These are phyloP conservation scores for Bubalus kerabau DNA, from an alignment of 2,113 vertebrate species.

Conservation along the genomic window DNA sequence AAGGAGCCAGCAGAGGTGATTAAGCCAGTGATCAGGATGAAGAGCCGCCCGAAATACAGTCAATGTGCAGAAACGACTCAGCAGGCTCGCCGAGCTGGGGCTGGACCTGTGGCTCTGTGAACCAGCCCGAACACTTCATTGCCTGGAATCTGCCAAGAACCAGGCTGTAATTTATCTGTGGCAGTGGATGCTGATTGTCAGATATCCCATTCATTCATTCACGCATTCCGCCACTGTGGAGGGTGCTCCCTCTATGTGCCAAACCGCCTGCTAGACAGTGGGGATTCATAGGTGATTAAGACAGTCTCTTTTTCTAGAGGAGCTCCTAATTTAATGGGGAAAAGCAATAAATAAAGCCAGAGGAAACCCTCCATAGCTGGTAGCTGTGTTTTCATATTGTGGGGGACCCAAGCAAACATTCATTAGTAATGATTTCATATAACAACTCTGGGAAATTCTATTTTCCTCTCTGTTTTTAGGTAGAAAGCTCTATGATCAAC, in stretches of 20 bases:
- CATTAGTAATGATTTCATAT: neutral
- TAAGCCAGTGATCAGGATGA: slow-evolving; percentile 39
- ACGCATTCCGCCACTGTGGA: neutral
- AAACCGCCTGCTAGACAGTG: neutral
- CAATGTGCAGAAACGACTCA: neutral
- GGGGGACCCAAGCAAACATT: neutral
- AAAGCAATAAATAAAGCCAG: neutral
- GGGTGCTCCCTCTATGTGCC: neutral
- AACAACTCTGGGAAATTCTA: neutral
- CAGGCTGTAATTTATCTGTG: neutral
- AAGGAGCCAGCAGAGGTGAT: slow-evolving; percentile 59
- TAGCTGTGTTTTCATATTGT: neutral
- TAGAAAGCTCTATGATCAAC: neutral
- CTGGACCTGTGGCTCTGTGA: neutral
- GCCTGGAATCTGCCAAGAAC: neutral
- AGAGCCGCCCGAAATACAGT: slow-evolving; percentile 14
- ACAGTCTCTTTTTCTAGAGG: neutral
- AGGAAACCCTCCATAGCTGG: neutral
- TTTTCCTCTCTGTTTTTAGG: neutral
- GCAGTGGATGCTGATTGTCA: neutral
- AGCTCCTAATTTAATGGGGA: neutral
- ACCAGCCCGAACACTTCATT: slow-evolving; percentile 2
- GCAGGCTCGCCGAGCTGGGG: neutral
- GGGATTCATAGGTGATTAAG: neutral
- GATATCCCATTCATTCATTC: neutral